A percentile compares a stretch with the other conserved stretches of the same genome.
Evolutionary conservation across 2,797 vertebrate species (phyloP).

Genomic region (Intellagama lesueurii): DNA sequence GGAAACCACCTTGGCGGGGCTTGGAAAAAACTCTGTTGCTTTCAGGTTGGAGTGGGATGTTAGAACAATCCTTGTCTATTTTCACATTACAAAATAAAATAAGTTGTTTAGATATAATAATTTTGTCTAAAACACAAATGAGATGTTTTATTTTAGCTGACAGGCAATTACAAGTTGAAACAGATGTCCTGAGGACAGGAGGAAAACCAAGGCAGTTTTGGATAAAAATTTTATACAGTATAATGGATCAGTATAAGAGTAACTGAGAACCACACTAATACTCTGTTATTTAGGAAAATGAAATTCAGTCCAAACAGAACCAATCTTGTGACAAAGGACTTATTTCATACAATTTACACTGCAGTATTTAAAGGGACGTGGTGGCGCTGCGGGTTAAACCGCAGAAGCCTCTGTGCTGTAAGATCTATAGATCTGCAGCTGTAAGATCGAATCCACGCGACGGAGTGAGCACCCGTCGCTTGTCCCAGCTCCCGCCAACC

Average conservation of each 20-base stretch:
- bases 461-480: too few species aligned
- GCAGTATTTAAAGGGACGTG: not conserved
- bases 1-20: too few species aligned
- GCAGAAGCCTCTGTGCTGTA: too few species aligned
- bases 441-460: too few species aligned
- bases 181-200: not conserved
- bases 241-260: not conserved
- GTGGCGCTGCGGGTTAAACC: too few species aligned
- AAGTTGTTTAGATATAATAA: not conserved
- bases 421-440: too few species aligned
- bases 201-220: not conserved
- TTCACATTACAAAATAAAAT: not conserved
- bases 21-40: too few species aligned
- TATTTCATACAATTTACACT: not conserved
- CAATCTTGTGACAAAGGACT: not conserved
- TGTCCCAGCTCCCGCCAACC: too few species aligned
- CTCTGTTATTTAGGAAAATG: not conserved
- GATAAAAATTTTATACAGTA: not conserved
- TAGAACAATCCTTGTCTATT: not conserved
- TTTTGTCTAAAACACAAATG: not conserved
- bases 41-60: too few species aligned
- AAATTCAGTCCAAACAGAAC: not conserved
- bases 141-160: not conserved
- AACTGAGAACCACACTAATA: too few species aligned
- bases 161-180: not conserved